Evolutionary conservation across 2,888 invertebrate genomes (phyloP), one percentile per base, ranked within the genome.

Genomic region (Euzophera pinguis): DNA sequence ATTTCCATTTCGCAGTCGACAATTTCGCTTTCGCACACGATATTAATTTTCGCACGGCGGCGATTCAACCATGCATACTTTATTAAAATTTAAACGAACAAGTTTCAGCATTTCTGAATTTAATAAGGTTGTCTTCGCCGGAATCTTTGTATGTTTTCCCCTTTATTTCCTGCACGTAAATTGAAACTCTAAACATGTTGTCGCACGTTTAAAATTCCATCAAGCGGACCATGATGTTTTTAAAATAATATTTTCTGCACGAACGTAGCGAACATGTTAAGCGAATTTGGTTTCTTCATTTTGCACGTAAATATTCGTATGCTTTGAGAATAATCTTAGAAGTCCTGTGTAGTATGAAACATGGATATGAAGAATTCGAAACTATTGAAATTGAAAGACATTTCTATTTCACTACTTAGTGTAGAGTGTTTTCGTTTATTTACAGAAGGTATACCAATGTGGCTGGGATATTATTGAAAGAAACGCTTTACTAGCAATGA

Each of bases 151-250:
- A 50, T 55, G 52, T 53, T 52, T 37, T 32, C 14, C 48, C 54
- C 53, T 53, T 60, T 48, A 59, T 53, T 60, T 62, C 57, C 49
- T 53, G 55, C 58, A 59, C 68, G 69, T 69, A 78, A 79, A 81
- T 79, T 77, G 78, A 73, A 79, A 73, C 56, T 74, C 73, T 71
- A 70, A 71, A 68, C 64, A 65, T 64, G 63, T 54, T 59, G 64
- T 41, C 54, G 61, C 55, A 65, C 72, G 74, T 77, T 78, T 73
- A 76, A 77, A 29, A 81, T 78, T 80, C 77, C 76, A 80, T 79
- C 76, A 76, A 43, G 64, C 69, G 62, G 67, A 60, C 67, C 63
- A 54, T 60, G n/a, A 62, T 58, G 56, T 65, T 70, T 69, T 58
- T 62, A 61, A 73, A 78, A 80, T 78, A 73, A 71, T 75, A 73